A percentile compares a stretch with the other conserved stretches of the same genome.
Evolutionary conservation across 1,140 invertebrate genomes (phyloP).

Genomic region (Ladona fulva): DNA sequence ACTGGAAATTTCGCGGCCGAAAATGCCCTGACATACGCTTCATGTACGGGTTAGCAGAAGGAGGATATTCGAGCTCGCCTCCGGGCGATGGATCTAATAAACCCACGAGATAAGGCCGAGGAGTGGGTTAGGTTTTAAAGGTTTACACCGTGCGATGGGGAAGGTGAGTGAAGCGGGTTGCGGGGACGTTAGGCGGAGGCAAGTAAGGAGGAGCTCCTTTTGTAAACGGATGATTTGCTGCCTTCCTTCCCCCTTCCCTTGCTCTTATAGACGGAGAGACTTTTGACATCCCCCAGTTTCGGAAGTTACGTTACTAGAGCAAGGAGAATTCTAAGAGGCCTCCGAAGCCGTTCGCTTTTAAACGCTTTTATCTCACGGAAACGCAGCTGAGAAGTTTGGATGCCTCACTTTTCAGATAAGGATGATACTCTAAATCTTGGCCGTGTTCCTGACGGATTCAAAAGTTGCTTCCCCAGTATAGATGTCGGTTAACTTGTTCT

Average conservation of each 20-base stretch:
- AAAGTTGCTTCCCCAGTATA: no score
- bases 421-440: no score
- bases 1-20: neutral
- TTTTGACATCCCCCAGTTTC: neutral
- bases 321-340: neutral
- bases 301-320: neutral
- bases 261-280: neutral
- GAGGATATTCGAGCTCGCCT: neutral
- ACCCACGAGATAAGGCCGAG: neutral
- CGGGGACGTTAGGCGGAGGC: neutral
- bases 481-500: no score
- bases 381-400: no score
- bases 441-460: no score
- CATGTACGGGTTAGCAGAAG: neutral
- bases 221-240: neutral
- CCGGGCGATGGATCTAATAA: neutral
- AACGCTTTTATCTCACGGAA: neutral
- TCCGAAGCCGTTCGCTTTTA: neutral
- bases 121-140: neutral
- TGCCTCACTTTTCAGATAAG: no score
- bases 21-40: neutral
- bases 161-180: neutral
- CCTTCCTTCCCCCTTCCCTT: neutral
- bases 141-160: conserved; percentile 2
- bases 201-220: neutral